Base-by-base conservation (phyloP, 2,113 vertebrate species). In the Trogon melanurus region DNA sequence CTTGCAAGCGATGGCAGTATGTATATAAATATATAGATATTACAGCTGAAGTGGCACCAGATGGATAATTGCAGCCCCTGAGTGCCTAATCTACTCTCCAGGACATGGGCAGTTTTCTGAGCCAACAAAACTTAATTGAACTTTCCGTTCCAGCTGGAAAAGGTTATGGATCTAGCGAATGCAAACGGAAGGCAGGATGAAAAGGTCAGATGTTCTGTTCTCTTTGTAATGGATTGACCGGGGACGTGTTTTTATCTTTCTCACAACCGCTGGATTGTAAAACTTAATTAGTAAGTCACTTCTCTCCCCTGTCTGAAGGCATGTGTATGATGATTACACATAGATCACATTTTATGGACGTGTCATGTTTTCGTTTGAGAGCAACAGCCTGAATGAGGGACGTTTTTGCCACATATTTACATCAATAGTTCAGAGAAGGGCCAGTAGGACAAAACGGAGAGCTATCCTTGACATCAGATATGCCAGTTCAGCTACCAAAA, bases 41-140 rank as follows among this genome's bases (percentile, higher is more conserved):
- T 97, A 95, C 70, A 97, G 96, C 87, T 97, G 97, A 97, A 97
- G 96, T 96, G 97, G 94, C 95, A 98, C 97, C 98, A 98, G 98
- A 98, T 98, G 98, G 98, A 97, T 98, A 98, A 98, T 98, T 98
- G 98, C 97, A 97, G 96, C 95, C 97, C 97, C 97, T 97, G 97
- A 98, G 95, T 98, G 97, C 96, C 97, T 98, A 97, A 98, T 98
- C 97, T 98, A 94, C 98, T 98, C 98, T 97, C 97, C 86, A 95
- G 98, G 98, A 98, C 97, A 97, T 75, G 89, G 97, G 97, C 98
- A 97, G 97, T 97, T 97, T 98, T 98, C 98, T 96, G 97, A 98
- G 98, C 98, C 98, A 98, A 98, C 97, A 98, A 98, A 97, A 98
- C 98, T 98, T 98, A 98, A 98, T 98, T 98, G 98, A 98, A 98